Conservation (phyloP, 2,888 invertebrate species). For the Tipula unca region DNA sequence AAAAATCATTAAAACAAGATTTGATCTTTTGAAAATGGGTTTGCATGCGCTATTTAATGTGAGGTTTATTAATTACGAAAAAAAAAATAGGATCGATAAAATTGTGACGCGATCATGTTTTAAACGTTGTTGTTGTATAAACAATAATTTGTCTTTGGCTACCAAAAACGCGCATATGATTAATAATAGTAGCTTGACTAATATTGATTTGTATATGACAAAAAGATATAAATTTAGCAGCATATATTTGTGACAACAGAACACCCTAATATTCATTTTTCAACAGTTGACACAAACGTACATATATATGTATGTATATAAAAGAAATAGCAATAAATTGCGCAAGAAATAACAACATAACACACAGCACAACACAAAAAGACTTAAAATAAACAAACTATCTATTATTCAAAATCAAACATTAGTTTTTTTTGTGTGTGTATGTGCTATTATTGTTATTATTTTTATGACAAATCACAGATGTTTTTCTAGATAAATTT, state of each 20-base stretch:
- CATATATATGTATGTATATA: neutral
- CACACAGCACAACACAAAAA: neutral
- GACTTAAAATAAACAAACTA: slow-evolving; percentile 8
- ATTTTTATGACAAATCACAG: slow-evolving; percentile 25
- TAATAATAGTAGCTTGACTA: neutral
- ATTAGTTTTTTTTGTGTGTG: neutral
- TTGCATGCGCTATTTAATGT: neutral
- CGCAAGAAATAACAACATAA: neutral
- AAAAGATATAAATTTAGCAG: neutral
- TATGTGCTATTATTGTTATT: neutral
- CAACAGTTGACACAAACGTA: neutral
- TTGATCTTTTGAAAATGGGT: neutral
- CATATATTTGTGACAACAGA: neutral
- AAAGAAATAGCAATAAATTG: neutral
- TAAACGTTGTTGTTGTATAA: neutral
- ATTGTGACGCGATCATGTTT: neutral
- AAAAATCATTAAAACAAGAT: neutral
- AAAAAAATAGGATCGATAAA: too few species aligned
- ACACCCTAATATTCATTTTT: slow-evolving; percentile 14
- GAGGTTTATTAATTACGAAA: neutral
- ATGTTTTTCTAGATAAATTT: slow-evolving; percentile 31
- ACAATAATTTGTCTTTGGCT: neutral
- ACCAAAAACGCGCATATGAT: neutral
- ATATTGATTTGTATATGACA: neutral
- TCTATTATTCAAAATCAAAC: slow-evolving; percentile 14